Base-by-base conservation (phyloP, 1,140 invertebrate species). In the Bombyx mandarina region DNA sequence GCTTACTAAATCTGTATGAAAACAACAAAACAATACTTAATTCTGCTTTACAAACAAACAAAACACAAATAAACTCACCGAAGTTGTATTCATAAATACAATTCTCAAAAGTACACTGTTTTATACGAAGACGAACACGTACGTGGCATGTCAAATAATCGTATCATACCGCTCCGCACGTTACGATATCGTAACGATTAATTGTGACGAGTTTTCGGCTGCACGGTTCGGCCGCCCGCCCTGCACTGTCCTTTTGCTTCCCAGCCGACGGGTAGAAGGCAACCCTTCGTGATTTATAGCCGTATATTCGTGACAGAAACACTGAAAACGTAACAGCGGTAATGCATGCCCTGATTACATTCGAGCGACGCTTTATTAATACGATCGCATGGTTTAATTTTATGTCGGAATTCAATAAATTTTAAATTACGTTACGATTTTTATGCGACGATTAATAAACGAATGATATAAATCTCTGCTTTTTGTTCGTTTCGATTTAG, bases 241-340 rank as follows among this genome's bases (percentile, higher is more conserved):
- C 73, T 56, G 54, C 57, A 82, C 79, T 82, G 73, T 61, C 61
- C 69, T 63, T 54, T 54, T 58, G 54, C 49, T 64, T 57, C 47
- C 69, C 60, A 59, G 67, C 69, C 57, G 65, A 62, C 69, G 65
- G 69, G 56, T 57, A 51, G 63, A 60, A 71, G 56, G 58, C 63
- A 72, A 73, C 71, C 69, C 62, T 55, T 66, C 63, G 62, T 81
- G 77, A 84, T 82, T 82, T 81, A 77, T 79, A 71, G 60, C 64
- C 54, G 58, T 61, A 67, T 60, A 60, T 78, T 79, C 80, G 82
- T 86, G 80, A 77, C 78, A 75, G 71, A 65, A 63, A 56, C 61
- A 70, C 69, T 67, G 67, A 66, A 71, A 73, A 77, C 66, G 70
- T 73, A 75, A 79, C 73, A 67, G 71, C 74, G 63, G 67, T 71